These are phyloP conservation scores for Parnassius apollo DNA, from an alignment of 2,888 invertebrate species.

Conservation along the genomic window DNA sequence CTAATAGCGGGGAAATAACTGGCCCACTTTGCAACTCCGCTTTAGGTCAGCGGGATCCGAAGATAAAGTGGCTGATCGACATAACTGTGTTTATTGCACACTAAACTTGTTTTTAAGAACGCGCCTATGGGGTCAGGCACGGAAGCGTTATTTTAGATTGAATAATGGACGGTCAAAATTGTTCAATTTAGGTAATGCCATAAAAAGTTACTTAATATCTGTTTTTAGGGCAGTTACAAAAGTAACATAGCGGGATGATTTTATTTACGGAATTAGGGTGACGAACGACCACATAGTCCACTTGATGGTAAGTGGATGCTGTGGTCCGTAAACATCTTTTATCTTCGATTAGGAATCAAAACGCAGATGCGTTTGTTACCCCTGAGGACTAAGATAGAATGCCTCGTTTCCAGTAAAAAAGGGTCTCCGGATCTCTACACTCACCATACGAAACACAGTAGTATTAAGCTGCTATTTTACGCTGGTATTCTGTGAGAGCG, in stretches of 20 bases:
- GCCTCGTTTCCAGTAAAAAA: no score
- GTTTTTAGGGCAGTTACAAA: neutral
- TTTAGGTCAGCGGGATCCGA: conserved; percentile 5
- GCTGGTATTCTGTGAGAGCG: no score
- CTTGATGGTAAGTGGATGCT: no score
- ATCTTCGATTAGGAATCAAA: no score
- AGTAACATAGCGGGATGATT: neutral
- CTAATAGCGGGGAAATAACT: conserved; percentile 10
- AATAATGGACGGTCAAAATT: conserved; percentile 11
- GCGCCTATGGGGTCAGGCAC: conserved; percentile 23
- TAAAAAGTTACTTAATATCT: neutral
- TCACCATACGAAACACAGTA: no score
- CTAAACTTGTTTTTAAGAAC: conserved; percentile 20
- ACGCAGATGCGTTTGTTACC: no score
- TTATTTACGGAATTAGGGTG: no score
- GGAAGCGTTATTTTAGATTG: conserved; percentile 10
- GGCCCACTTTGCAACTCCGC: conserved; percentile 7
- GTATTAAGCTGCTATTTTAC: no score
- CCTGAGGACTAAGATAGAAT: no score
- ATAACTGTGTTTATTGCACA: conserved; percentile 26
- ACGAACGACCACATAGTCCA: no score
- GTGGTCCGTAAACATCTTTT: no score
- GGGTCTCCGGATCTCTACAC: no score
- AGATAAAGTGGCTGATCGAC: conserved; percentile 21
- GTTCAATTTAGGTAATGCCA: neutral